Percentiles rank a stretch among this genome's conserved stretches.
These are phyloP conservation scores for Hedychridium roseum DNA, from an alignment of 2,888 invertebrate genomes.

Conservation along the genomic window DNA sequence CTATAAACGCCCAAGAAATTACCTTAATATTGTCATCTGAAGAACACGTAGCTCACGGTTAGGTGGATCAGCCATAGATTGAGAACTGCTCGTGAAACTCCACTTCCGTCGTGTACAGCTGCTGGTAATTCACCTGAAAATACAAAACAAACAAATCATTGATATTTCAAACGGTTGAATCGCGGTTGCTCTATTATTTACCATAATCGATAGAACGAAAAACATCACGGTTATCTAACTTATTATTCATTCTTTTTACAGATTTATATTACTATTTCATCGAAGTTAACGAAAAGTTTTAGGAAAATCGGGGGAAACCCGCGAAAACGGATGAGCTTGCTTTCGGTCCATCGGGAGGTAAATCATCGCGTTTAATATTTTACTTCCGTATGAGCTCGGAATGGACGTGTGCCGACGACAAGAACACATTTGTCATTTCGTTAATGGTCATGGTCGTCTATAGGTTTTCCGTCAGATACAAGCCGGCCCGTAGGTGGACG, in stretches of 20 bases:
- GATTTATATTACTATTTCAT: too few species aligned
- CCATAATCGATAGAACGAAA: too few species aligned
- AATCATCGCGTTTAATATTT: slow-evolving; percentile 27
- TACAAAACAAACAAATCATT: too few species aligned
- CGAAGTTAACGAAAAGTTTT: too few species aligned
- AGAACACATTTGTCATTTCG: slow-evolving; percentile 45
- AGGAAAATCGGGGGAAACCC: neutral
- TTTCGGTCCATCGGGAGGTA: neutral
- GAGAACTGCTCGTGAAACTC: slow-evolving; percentile 59
- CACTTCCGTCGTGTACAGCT: slow-evolving; percentile 62
- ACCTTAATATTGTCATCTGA: slow-evolving; percentile 63
- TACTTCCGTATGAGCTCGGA: slow-evolving; percentile 17
- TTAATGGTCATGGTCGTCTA: slow-evolving; percentile 43
- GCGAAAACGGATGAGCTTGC: too few species aligned
- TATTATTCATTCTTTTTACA: too few species aligned
- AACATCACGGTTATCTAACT: too few species aligned
- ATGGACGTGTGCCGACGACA: slow-evolving; percentile 24
- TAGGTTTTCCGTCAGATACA: slow-evolving; percentile 43
- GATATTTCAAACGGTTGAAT: slow-evolving; percentile 9
- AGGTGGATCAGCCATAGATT: slow-evolving; percentile 61
- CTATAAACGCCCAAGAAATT: slow-evolving; percentile 9
- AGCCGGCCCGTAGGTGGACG: slow-evolving; percentile 34
- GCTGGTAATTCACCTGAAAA: slow-evolving; percentile 62
- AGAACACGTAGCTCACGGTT: slow-evolving; percentile 60
- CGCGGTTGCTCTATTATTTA: slow-evolving; percentile 10